These are phyloP conservation scores for Doris montereyensis DNA, from an alignment of 2,888 invertebrate genomes.

Conservation along the genomic window DNA sequence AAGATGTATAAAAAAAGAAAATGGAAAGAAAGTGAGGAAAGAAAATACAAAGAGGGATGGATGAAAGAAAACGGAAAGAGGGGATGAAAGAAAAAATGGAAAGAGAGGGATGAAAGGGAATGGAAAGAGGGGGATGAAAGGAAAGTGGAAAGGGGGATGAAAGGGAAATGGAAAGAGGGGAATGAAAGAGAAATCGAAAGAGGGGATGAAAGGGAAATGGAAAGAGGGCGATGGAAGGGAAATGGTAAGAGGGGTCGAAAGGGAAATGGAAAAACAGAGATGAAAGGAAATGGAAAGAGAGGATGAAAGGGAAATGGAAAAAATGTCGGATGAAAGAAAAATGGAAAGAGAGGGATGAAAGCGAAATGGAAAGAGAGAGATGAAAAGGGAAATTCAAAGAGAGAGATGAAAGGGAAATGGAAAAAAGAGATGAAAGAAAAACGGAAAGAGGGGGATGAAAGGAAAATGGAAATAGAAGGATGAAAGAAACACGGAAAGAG, in stretches of 20 bases:
- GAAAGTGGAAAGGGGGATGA: too few species aligned
- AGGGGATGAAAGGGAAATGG: neutral
- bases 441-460: neutral
- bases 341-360: conserved; percentile 14
- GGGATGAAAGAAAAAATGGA: too few species aligned
- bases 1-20: too few species aligned
- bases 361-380: conserved; percentile 12
- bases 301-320: conserved; percentile 16
- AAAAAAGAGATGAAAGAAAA: neutral
- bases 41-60: too few species aligned
- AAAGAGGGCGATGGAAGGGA: neutral
- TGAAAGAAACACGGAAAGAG: neutral
- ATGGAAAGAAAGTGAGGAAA: too few species aligned
- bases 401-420: neutral
- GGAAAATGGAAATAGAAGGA: neutral
- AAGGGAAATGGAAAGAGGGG: conserved; percentile 14
- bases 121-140: too few species aligned
- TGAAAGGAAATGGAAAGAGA: conserved; percentile 11
- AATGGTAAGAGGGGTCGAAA: neutral
- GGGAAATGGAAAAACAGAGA: neutral
- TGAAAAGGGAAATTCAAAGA: conserved; percentile 8
- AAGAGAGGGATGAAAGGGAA: too few species aligned
- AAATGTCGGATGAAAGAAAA: conserved; percentile 14
- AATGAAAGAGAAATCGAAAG: conserved; percentile 4
- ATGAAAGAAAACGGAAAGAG: too few species aligned